A percentile compares a stretch with the other conserved stretches of the same genome.
Evolutionary conservation across 2,113 vertebrate species (phyloP).

Genomic region (Dolichallabes microphthalmus): DNA sequence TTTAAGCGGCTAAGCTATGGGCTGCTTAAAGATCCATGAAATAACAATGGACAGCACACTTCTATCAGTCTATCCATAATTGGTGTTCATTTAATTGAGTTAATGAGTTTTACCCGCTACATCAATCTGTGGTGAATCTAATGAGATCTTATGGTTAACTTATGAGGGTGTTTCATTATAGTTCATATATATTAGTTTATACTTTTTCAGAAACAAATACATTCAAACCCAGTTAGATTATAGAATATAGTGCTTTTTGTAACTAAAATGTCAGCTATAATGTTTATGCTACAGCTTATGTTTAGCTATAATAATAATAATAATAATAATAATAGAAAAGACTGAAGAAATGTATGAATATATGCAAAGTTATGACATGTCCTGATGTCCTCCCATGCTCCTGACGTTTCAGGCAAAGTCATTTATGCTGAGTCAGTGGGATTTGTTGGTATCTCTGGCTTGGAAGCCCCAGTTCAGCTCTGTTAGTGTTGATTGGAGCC

Average conservation of each 20-base stretch:
- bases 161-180: neutral
- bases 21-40: constrained; percentile 92
- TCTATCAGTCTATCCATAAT: constrained; percentile 56
- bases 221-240: neutral
- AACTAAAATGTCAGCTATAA: neutral
- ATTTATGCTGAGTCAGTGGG: constrained; percentile 60
- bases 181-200: neutral
- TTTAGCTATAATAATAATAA: neutral
- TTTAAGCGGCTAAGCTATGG: constrained; percentile 77
- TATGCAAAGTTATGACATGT: neutral
- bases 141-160: constrained; percentile 1
- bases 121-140: constrained; percentile 54
- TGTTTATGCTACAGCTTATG: neutral
- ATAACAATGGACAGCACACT: constrained; percentile 70
- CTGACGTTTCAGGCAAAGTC: neutral
- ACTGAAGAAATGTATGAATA: neutral
- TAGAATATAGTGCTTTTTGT: neutral
- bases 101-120: constrained; percentile 72
- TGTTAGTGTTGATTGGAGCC: constrained; percentile 51
- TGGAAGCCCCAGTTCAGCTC: constrained; percentile 42
- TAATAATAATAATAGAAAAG: neutral
- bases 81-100: constrained; percentile 66
- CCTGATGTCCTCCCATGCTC: constrained; percentile 12
- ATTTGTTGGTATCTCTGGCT: constrained; percentile 52
- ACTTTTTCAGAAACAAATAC: neutral